Base-by-base conservation (phyloP, 2,797 vertebrate species). In the Halcyon smyrnensis region DNA sequence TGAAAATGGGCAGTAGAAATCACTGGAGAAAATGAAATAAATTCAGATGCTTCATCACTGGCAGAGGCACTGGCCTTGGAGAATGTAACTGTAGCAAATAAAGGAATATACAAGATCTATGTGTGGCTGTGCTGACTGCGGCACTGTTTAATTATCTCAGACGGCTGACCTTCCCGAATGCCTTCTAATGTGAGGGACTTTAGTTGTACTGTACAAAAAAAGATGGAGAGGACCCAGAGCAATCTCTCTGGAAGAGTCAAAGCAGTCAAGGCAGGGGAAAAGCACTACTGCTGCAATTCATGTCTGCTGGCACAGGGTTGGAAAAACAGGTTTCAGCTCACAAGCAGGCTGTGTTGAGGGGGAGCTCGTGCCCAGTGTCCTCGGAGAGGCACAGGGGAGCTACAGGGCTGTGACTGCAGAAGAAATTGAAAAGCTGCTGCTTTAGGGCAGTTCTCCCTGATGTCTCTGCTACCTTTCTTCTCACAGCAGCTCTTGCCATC, bases 291-390 rank as follows among this genome's bases (percentile, higher is more conserved):
- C 46, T 87, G 70, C 10, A 6, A 46, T 87, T 94, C 30, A 3
- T 1, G 2, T 56, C 39, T 78, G 27, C 73, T 81, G 37, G 15
- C 25, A 80, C 62, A 78, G 17, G 25, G 30, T 21, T 67, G 43
- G 41, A 57, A 81, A 78, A 63, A 15, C 13, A 59, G 12, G 11
- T 11, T 91, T 83, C 20, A 46, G 13, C 15, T 54, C 8, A 1
- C 20, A 77, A 19, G 12, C 3, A 2, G 18, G 11, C 17, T 78
- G 21, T 0, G 0, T 6, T 1, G 1, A 0, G 1, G 2, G 5
- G 14, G 6, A 70, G 5, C 7, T 59, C 1, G 0, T 69, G 24
- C 15, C 17, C 1, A 0, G 5, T 4, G 3, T 15, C 50, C 36
- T 81, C 9, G 9, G 54, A 65, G 36, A 18, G 24, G 6, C 37